Percentiles rank a stretch among this genome's conserved stretches.
Evolutionary conservation across 2,797 vertebrate species (phyloP).

Genomic region (Bucorvus abyssinicus): DNA sequence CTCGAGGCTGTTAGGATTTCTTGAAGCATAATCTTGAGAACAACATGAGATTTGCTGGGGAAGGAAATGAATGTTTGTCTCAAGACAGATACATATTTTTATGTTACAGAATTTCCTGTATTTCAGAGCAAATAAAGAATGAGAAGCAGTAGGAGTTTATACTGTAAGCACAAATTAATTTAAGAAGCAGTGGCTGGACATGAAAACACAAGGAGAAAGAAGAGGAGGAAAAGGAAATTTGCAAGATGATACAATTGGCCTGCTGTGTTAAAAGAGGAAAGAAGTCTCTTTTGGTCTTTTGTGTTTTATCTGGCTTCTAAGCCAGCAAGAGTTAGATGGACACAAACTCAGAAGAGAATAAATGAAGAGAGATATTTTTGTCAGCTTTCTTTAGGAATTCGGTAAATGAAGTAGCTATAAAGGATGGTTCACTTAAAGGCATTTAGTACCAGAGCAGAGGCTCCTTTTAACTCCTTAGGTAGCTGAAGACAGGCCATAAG

Average conservation of each 20-base stretch:
- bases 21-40: background rate
- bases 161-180: background rate
- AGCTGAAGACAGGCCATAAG: background rate
- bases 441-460: background rate
- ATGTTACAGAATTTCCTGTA: background rate
- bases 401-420: background rate
- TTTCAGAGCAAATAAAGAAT: background rate
- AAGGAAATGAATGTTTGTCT: background rate
- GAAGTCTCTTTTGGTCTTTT: background rate
- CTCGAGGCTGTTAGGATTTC: background rate
- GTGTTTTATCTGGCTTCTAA: background rate
- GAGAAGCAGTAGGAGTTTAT: background rate
- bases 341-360: background rate
- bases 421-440: background rate
- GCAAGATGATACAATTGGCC: background rate
- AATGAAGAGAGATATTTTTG: background rate
- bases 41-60: background rate
- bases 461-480: background rate
- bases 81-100: background rate
- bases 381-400: background rate
- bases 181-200: background rate
- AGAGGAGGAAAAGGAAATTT: background rate
- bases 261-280: background rate
- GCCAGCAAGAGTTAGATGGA: background rate
- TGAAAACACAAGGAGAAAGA: background rate